phyloP scores from a whole-genome alignment of 2,113 vertebrate species.

The Heterocephalus glaber region DNA sequence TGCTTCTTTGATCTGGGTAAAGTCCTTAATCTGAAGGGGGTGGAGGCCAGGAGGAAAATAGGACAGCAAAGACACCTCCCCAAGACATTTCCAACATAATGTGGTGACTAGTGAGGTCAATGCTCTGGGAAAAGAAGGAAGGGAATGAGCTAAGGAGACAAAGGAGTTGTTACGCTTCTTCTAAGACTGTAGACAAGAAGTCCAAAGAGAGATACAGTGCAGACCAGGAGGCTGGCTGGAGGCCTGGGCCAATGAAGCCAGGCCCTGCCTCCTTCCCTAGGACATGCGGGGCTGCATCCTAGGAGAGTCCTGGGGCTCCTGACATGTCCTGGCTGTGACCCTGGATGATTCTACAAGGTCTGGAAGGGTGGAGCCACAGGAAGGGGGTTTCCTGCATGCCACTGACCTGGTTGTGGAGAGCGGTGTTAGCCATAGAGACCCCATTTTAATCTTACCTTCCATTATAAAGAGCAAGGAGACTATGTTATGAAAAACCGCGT shows the following conservation, averaged over 20 bases:
- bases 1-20: neutral
- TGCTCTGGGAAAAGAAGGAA: neutral
- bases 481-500: too few relatives aligned
- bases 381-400: neutral
- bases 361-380: neutral
- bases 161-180: neutral
- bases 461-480: too few relatives aligned
- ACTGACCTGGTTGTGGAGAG: neutral
- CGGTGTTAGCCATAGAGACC: too few relatives aligned
- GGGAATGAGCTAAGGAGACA: neutral
- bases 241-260: neutral
- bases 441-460: too few relatives aligned
- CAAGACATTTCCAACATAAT: neutral
- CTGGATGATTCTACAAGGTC: neutral
- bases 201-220: neutral
- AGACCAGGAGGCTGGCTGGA: neutral
- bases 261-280: neutral
- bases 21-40: neutral
- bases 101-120: neutral
- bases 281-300: neutral
- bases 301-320: neutral
- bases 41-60: neutral
- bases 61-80: neutral
- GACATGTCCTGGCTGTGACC: too few relatives aligned
- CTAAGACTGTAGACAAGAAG: neutral